These are phyloP conservation scores for Periophthalmus magnuspinnatus DNA, from an alignment of 2,797 vertebrate species.

Conservation along the genomic window DNA sequence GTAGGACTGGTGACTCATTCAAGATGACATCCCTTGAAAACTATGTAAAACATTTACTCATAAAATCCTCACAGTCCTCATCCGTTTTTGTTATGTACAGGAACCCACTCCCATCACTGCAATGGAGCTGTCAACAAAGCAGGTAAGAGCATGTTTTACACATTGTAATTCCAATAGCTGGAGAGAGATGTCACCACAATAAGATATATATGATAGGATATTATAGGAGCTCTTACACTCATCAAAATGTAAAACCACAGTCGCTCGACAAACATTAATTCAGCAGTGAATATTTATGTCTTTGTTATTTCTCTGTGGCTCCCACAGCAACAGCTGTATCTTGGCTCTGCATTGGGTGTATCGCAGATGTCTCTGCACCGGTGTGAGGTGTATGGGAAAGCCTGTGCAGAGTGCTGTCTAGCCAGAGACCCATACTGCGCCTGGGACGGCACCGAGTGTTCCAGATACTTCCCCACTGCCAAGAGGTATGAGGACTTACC, in stretches of 20 bases:
- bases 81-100: conserved; percentile 69
- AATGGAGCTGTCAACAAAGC: conserved; percentile 97
- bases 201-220: background rate
- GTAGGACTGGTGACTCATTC: conserved; percentile 62
- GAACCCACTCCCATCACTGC: conserved; percentile 90
- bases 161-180: conserved; percentile 26
- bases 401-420: conserved; percentile 96
- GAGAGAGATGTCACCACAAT: conserved; percentile 22
- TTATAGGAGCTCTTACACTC: conserved; percentile 23
- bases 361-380: conserved; percentile 97
- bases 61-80: conserved; percentile 8
- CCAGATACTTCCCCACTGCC: conserved; percentile 95
- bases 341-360: conserved; percentile 88
- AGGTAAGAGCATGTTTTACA: conserved; percentile 72
- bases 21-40: background rate
- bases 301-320: conserved; percentile 36
- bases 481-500: conserved; percentile 84
- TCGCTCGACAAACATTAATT: conserved; percentile 17
- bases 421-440: conserved; percentile 97
- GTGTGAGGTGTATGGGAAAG: conserved; percentile 95
- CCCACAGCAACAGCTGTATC: conserved; percentile 94
- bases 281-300: conserved; percentile 32
- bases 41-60: background rate
- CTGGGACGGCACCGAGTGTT: conserved; percentile 96
- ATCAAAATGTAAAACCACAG: conserved; percentile 22